phyloP scores from a whole-genome alignment of 2,888 invertebrate species.

The Sicus ferrugineus region DNA sequence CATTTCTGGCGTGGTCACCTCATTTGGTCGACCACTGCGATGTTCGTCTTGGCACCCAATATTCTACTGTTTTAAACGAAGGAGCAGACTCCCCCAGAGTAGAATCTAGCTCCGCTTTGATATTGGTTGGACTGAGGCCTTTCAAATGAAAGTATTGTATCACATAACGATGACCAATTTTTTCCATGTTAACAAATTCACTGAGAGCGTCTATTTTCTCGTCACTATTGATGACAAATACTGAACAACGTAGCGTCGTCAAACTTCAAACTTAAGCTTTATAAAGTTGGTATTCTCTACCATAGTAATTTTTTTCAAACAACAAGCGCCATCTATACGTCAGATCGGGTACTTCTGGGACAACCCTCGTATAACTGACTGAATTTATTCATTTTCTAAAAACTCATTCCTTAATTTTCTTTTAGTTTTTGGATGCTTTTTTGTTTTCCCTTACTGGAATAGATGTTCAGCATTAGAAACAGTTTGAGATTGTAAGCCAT shows the following conservation, averaged over 20 bases:
- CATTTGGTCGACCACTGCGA: neutral
- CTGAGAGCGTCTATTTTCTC: neutral
- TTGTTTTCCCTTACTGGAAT: too few species aligned
- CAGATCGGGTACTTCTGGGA: too few species aligned
- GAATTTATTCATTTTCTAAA: too few species aligned
- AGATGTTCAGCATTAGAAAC: too few species aligned
- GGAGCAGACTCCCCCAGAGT: neutral
- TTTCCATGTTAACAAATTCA: neutral
- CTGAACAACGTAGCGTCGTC: neutral
- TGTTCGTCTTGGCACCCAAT: neutral
- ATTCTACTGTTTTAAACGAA: neutral
- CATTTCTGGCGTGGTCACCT: neutral
- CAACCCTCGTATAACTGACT: too few species aligned
- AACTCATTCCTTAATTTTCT: too few species aligned
- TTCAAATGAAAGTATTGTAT: conserved; percentile 3
- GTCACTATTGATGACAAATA: neutral
- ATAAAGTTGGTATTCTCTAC: neutral
- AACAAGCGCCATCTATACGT: too few species aligned
- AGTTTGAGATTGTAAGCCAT: too few species aligned
- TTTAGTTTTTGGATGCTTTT: too few species aligned
- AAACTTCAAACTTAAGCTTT: neutral
- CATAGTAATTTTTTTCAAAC: too few species aligned
- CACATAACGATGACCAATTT: neutral
- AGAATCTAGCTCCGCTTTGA: neutral
- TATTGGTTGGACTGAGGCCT: conserved; percentile 1